Conservation (phyloP, 2,888 invertebrate genomes). For the Oligia strigilis region DNA sequence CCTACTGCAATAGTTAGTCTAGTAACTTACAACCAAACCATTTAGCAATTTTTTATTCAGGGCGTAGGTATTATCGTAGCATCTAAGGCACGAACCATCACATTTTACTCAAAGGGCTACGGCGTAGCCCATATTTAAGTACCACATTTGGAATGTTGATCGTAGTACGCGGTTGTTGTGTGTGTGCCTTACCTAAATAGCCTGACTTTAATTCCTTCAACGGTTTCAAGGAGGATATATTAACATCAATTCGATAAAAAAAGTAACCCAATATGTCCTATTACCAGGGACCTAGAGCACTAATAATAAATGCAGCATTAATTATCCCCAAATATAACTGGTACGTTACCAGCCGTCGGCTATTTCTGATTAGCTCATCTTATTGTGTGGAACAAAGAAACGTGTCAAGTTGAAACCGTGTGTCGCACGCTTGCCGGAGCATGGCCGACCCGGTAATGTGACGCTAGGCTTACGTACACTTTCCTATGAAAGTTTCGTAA, state of each 20-base stretch:
- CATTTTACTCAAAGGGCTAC: not conserved
- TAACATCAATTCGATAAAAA: not conserved
- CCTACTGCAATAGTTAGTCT: not conserved
- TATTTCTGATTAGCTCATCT: conserved; percentile 65
- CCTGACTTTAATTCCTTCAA: not conserved
- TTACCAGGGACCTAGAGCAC: conserved; percentile 52
- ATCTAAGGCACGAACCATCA: not conserved
- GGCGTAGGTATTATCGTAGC: not conserved
- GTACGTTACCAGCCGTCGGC: conserved; percentile 54
- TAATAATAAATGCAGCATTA: conserved; percentile 61
- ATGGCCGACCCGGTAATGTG: conserved; percentile 59
- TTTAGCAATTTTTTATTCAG: not conserved
- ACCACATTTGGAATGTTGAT: not conserved
- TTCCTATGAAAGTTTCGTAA: conserved; percentile 26
- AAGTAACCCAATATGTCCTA: conserved; percentile 33
- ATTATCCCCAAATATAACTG: conserved; percentile 58
- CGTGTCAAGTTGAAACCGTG: conserved; percentile 82
- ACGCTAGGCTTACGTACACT: conserved; percentile 34
- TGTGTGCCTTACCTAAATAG: not conserved
- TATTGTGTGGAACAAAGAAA: conserved; percentile 73
- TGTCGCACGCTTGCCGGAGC: conserved; percentile 76
- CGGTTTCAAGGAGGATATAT: not conserved
- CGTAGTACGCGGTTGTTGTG: not conserved
- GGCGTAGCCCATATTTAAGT: not conserved
- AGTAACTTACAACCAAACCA: not conserved